Percentiles rank a stretch among this genome's conserved stretches.
phyloP scores from a whole-genome alignment of 1,140 invertebrate genomes.

The Bombus terrestris region DNA sequence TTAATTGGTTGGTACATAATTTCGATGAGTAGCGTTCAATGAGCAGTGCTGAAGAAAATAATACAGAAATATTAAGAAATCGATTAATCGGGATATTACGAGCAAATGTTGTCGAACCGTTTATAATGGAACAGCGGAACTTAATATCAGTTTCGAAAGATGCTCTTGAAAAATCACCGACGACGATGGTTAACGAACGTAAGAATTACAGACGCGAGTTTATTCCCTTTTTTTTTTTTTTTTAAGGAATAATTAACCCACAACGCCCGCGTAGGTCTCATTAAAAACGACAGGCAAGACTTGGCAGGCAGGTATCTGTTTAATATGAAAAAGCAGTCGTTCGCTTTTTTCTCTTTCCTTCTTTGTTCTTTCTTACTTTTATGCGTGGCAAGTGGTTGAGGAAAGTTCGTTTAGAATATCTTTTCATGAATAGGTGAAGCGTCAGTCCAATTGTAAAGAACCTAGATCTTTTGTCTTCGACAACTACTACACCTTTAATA shows the following conservation, averaged over 20 bases:
- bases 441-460: neutral
- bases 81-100: neutral
- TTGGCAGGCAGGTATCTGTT: slow-evolving; percentile 35
- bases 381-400: neutral
- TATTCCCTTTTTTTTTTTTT: slow-evolving; percentile 1
- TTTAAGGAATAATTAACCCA: slow-evolving; percentile 42
- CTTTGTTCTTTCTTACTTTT: neutral
- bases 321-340: slow-evolving; percentile 25
- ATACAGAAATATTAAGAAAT: neutral
- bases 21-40: neutral
- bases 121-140: neutral
- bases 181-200: slow-evolving; percentile 25
- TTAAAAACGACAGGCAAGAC: slow-evolving; percentile 48
- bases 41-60: too few relatives aligned
- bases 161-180: neutral
- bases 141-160: neutral
- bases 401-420: neutral
- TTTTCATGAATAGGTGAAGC: neutral
- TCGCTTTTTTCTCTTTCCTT: neutral
- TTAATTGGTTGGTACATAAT: neutral
- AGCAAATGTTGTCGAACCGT: neutral
- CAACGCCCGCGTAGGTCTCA: slow-evolving; percentile 26
- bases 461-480: neutral
- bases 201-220: slow-evolving; percentile 38
- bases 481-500: too few relatives aligned